Evolutionary conservation across 2,888 invertebrate species (phyloP).

Genomic region (Sympetrum striolatum): DNA sequence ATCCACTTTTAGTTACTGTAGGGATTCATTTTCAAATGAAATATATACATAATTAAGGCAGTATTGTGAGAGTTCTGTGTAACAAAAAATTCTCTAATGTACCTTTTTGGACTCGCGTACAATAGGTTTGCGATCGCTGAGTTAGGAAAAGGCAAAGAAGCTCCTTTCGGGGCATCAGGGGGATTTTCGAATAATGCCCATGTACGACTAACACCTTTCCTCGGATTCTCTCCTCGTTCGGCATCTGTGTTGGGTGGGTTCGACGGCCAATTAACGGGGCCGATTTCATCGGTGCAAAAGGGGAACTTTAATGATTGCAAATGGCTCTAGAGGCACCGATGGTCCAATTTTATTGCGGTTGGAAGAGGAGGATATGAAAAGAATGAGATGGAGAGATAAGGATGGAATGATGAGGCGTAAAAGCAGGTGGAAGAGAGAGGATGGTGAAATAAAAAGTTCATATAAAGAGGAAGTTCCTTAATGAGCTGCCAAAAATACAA

Average conservation of each 20-base stretch:
- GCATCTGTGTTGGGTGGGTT: background rate
- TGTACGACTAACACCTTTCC: background rate
- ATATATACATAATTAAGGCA: too few relatives aligned
- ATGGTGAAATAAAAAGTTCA: background rate
- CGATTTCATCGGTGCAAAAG: background rate
- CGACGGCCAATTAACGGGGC: background rate
- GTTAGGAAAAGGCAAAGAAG: background rate
- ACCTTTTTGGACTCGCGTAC: too few relatives aligned
- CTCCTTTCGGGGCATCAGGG: background rate
- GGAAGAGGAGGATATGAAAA: background rate
- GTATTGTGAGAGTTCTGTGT: too few relatives aligned
- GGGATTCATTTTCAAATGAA: too few relatives aligned
- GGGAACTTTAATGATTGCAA: background rate
- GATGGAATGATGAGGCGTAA: background rate
- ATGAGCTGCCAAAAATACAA: background rate
- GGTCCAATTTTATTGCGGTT: background rate
- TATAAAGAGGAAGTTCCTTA: background rate
- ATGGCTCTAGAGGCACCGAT: background rate
- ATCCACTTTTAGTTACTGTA: too few relatives aligned
- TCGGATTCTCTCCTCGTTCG: background rate
- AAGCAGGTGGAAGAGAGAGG: background rate
- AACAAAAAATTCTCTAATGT: too few relatives aligned
- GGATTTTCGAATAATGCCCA: background rate
- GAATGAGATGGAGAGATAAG: background rate
- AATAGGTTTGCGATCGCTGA: too few relatives aligned